Percentiles rank a stretch among this genome's conserved stretches.
phyloP scores from a whole-genome alignment of 2,888 invertebrate species.

The Drosophila anomalata region DNA sequence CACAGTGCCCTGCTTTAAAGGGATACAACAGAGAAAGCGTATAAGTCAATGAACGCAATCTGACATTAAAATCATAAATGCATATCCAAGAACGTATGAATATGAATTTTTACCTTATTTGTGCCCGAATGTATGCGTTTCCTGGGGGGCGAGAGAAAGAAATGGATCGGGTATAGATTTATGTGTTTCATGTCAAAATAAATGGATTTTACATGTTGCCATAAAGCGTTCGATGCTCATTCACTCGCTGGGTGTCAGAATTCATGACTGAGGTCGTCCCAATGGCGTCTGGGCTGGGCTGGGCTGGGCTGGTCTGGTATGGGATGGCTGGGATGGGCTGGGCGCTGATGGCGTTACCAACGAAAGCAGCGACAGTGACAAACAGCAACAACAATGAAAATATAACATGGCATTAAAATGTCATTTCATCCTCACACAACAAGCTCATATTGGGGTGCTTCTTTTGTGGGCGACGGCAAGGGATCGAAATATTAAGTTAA shows the following conservation, averaged over 20 bases:
- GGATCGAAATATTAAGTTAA: conserved; percentile 55
- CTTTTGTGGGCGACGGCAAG: conserved; percentile 17
- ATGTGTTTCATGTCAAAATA: conserved; percentile 75
- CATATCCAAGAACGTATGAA: conserved; percentile 52
- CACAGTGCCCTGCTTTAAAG: no score
- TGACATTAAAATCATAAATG: conserved; percentile 49
- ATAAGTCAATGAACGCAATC: conserved; percentile 28
- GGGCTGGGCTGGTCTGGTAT: no score
- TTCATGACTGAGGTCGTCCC: conserved; percentile 12
- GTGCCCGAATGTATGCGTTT: conserved; percentile 12
- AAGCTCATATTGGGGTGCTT: conserved; percentile 42
- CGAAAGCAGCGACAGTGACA: conserved; percentile 36
- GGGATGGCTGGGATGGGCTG: no score
- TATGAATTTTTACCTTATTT: conserved; percentile 67
- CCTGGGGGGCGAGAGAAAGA: conserved; percentile 33
- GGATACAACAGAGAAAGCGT: neutral
- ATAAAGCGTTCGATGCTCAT: conserved; percentile 40
- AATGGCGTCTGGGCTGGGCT: conserved; percentile 2
- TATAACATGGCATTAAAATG: conserved; percentile 74
- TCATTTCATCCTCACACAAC: conserved; percentile 66
- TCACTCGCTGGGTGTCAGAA: conserved; percentile 13
- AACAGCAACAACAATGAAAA: conserved; percentile 66
- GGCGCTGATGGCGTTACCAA: conserved; percentile 9
- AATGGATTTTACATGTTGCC: conserved; percentile 78
- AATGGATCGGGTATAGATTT: conserved; percentile 79